phyloP scores from a whole-genome alignment of 2,797 vertebrate genomes.

The Sebastes oblongus region DNA sequence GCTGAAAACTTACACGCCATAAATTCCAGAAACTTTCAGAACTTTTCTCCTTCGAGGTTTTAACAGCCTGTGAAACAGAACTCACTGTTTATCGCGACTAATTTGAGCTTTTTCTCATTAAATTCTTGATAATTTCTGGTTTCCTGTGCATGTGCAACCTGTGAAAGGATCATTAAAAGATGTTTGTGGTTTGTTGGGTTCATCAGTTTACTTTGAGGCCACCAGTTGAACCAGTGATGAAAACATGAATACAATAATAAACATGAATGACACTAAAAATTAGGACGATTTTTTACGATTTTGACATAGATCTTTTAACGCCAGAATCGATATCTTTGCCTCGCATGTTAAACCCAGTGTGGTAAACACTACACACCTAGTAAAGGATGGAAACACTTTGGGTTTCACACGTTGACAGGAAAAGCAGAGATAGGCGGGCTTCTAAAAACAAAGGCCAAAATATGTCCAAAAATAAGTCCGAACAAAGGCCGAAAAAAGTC shows the following conservation, averaged over 20 bases:
- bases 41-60: neutral
- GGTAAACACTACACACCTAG: too few relatives aligned
- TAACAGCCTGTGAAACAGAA: neutral
- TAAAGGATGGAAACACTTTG: too few relatives aligned
- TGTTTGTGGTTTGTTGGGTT: accelerated
- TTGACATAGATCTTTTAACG: too few relatives aligned
- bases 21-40: neutral
- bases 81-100: too few relatives aligned
- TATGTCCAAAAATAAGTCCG: too few relatives aligned
- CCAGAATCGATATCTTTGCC: too few relatives aligned
- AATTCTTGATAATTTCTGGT: neutral
- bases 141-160: neutral
- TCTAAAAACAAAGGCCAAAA: too few relatives aligned
- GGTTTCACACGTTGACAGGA: too few relatives aligned
- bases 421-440: too few relatives aligned
- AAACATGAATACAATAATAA: neutral
- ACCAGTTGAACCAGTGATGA: neutral
- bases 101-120: neutral
- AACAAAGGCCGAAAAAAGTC: too few relatives aligned
- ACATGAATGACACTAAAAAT: neutral
- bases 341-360: too few relatives aligned
- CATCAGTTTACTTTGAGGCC: neutral
- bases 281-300: too few relatives aligned
- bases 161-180: neutral
- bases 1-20: neutral